A percentile compares a stretch with the other conserved stretches of the same genome.
Conservation (phyloP, 1,140 invertebrate species). For the Drosophila bocki region DNA sequence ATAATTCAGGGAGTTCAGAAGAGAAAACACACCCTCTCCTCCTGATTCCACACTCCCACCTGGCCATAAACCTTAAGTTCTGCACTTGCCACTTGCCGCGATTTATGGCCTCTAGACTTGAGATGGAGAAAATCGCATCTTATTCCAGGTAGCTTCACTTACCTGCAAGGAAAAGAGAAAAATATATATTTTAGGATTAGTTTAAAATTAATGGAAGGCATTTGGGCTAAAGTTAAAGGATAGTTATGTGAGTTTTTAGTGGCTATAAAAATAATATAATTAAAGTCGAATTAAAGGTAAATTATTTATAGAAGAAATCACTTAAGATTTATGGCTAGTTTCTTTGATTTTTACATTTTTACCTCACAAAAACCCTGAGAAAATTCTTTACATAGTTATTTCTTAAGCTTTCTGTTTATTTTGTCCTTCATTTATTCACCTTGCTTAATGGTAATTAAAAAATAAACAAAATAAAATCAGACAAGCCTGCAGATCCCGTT, state of each 20-base stretch:
- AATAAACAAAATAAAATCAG: constrained; percentile 2
- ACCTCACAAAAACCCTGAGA: no score
- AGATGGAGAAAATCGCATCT: constrained; percentile 19
- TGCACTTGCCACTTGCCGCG: constrained; percentile 64
- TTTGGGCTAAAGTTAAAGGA: constrained; percentile 2
- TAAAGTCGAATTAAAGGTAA: not conserved
- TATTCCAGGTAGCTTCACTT: constrained; percentile 48
- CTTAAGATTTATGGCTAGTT: not conserved
- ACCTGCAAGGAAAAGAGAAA: constrained; percentile 61
- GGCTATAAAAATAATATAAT: not conserved
- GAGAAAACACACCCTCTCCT: constrained; percentile 3
- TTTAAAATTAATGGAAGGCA: constrained; percentile 25
- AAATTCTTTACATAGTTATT: not conserved
- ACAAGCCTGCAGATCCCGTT: not conserved
- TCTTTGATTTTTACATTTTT: not conserved
- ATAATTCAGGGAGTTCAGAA: constrained; percentile 53
- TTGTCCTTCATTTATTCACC: not conserved
- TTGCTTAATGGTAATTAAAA: constrained; percentile 8
- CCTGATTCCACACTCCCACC: constrained; percentile 21
- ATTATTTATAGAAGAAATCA: not conserved
- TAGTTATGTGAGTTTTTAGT: not conserved
- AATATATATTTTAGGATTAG: constrained; percentile 46
- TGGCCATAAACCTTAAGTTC: constrained; percentile 55
- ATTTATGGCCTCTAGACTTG: constrained; percentile 60
- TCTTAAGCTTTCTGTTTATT: not conserved